Conservation (phyloP, 2,888 invertebrate genomes). For the Troilus luridus region DNA sequence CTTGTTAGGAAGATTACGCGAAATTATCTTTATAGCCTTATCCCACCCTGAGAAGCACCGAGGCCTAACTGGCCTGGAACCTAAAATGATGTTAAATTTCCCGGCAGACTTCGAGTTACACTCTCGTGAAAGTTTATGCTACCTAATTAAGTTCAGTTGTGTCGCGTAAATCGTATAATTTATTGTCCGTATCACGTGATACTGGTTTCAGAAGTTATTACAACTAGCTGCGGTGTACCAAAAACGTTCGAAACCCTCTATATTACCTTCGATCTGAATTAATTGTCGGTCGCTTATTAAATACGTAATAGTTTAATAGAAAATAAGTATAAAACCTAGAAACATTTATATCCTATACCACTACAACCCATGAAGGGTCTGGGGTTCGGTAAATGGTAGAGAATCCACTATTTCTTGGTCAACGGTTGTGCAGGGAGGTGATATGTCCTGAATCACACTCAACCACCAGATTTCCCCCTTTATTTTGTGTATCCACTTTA, state of each 20-base stretch:
- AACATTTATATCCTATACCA: too few species aligned
- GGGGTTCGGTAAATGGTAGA: too few species aligned
- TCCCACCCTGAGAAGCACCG: background rate
- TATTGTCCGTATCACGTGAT: background rate
- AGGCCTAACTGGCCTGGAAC: conserved; percentile 5
- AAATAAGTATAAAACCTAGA: too few species aligned
- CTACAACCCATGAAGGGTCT: too few species aligned
- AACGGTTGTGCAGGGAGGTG: too few species aligned
- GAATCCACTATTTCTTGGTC: too few species aligned
- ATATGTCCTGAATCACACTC: too few species aligned
- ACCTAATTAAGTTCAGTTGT: background rate
- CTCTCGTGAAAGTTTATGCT: conserved; percentile 1
- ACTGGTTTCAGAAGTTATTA: background rate
- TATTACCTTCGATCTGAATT: background rate
- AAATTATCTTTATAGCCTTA: conserved; percentile 24
- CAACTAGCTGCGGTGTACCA: background rate
- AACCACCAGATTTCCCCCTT: too few species aligned
- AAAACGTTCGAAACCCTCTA: background rate
- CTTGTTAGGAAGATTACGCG: conserved; percentile 30
- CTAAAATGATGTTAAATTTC: conserved; percentile 35
- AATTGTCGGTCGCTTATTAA: background rate
- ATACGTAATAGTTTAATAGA: too few species aligned
- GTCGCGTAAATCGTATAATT: background rate
- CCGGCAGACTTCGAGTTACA: background rate
- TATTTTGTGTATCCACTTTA: too few species aligned